These are phyloP conservation scores for Salmo trutta DNA, from an alignment of 2,797 vertebrate genomes.

Conservation along the genomic window DNA sequence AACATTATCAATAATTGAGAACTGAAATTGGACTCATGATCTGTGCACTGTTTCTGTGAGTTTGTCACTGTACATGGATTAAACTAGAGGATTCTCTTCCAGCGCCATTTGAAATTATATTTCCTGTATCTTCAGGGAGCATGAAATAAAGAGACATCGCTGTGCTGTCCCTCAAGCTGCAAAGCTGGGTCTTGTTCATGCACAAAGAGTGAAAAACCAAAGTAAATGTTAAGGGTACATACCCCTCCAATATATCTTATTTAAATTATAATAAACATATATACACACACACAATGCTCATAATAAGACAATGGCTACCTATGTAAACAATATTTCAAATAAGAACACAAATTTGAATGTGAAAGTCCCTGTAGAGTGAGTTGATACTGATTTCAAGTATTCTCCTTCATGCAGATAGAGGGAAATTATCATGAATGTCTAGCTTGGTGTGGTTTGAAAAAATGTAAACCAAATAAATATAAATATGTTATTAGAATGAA, in stretches of 20 bases:
- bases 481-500: background rate
- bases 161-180: background rate
- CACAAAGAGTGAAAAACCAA: too few species aligned
- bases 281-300: background rate
- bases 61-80: background rate
- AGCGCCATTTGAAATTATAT: background rate
- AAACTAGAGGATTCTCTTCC: background rate
- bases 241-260: background rate
- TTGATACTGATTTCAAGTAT: too few species aligned
- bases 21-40: background rate
- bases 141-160: too few species aligned
- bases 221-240: background rate
- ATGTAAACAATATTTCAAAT: background rate
- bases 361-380: background rate
- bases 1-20: background rate
- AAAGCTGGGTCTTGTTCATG: too few species aligned
- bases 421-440: background rate
- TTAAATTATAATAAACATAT: background rate
- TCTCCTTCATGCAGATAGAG: background rate
- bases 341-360: background rate
- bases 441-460: background rate
- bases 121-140: background rate
- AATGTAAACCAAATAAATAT: constrained; percentile 1
- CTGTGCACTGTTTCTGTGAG: background rate
- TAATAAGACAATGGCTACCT: background rate